Conservation (phyloP, 1,140 invertebrate genomes). For the Mylabris phalerata region DNA sequence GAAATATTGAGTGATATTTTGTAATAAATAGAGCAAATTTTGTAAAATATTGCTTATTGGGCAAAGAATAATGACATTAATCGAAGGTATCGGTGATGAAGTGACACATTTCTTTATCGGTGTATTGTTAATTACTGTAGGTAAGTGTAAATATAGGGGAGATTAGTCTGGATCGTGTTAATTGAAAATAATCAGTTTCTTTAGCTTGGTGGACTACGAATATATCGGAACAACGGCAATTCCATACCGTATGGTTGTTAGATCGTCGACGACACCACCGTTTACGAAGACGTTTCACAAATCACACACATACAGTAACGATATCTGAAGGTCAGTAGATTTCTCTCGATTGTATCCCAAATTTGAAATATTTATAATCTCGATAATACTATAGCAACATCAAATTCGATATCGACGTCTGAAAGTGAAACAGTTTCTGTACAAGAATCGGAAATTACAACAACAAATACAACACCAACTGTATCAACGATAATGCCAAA, state of each 20-base stretch:
- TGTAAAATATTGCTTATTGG: too few relatives aligned
- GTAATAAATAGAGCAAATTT: too few relatives aligned
- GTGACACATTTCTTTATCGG: constrained; percentile 64
- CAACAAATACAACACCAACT: constrained; percentile 10
- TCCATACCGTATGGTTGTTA: constrained; percentile 33
- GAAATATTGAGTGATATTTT: too few relatives aligned
- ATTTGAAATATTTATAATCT: neutral
- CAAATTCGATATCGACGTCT: neutral
- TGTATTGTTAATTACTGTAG: constrained; percentile 54
- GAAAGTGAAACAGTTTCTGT: neutral
- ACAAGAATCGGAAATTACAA: constrained; percentile 1
- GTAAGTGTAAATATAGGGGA: constrained; percentile 21
- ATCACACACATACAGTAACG: constrained; percentile 34
- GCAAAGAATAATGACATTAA: constrained; percentile 51
- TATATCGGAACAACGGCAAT: constrained; percentile 31
- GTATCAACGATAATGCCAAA: constrained; percentile 18
- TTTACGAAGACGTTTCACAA: constrained; percentile 22
- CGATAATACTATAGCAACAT: too few relatives aligned
- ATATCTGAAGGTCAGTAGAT: constrained; percentile 24
- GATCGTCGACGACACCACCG: constrained; percentile 29
- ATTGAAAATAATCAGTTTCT: constrained; percentile 6
- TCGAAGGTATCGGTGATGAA: constrained; percentile 78
- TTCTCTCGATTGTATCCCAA: constrained; percentile 16
- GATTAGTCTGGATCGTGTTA: too few relatives aligned
- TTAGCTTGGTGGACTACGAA: constrained; percentile 38